These are phyloP conservation scores for Drosophila guanche DNA, from an alignment of 1,140 invertebrate genomes.

Conservation along the genomic window DNA sequence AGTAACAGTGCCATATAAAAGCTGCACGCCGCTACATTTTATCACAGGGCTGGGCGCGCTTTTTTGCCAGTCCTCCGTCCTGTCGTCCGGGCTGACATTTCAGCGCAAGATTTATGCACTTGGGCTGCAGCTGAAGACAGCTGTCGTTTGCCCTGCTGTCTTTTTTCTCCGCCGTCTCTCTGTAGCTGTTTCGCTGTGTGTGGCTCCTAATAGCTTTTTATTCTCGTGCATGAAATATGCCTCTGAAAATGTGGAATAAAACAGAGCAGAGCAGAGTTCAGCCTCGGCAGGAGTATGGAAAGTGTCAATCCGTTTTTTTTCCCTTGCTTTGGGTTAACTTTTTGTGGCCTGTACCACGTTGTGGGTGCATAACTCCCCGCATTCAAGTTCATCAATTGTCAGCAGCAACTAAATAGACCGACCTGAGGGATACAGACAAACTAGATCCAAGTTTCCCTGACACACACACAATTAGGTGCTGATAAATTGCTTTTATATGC, in stretches of 20 bases:
- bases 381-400: constrained; percentile 65
- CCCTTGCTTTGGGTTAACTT: neutral
- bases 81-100: constrained; percentile 60
- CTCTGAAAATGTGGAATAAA: constrained; percentile 69
- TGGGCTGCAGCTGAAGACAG: constrained; percentile 79
- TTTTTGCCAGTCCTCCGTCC: constrained; percentile 40
- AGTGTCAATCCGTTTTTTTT: constrained; percentile 71
- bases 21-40: constrained; percentile 68
- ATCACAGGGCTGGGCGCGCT: constrained; percentile 59
- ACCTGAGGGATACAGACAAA: constrained; percentile 22
- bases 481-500: constrained; percentile 81
- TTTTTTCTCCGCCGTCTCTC: constrained; percentile 32
- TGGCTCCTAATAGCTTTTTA: constrained; percentile 72
- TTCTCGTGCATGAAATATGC: constrained; percentile 78
- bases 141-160: constrained; percentile 72
- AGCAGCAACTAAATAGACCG: constrained; percentile 36
- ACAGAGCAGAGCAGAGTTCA: constrained; percentile 32
- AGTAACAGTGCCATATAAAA: constrained; percentile 58
- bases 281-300: constrained; percentile 59
- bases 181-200: neutral
- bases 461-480: constrained; percentile 75
- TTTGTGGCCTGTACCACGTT: constrained; percentile 18
- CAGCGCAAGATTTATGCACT: constrained; percentile 80
- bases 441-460: constrained; percentile 68
- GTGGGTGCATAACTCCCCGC: constrained; percentile 28